phyloP scores from a whole-genome alignment of 2,797 vertebrate species.

The Tapera naevia region DNA sequence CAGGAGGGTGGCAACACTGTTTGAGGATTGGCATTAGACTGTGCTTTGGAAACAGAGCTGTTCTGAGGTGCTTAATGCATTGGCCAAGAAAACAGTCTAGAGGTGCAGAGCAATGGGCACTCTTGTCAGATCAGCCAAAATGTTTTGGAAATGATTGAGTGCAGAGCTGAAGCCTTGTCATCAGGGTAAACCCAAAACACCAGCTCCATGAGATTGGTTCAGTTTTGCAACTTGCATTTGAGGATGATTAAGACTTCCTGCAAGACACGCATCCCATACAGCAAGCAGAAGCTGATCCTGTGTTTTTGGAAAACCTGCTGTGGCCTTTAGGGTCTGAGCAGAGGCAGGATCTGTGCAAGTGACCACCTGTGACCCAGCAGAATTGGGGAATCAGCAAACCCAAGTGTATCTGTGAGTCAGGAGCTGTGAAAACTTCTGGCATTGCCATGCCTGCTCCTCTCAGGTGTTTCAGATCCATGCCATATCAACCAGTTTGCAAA shows the following conservation, averaged over 20 bases:
- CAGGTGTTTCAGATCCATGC: background rate
- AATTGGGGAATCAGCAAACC: background rate
- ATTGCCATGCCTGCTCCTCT: background rate
- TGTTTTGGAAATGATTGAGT: background rate
- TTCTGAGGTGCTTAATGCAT: background rate
- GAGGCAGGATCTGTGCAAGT: background rate
- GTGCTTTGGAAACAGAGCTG: background rate
- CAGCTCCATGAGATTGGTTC: background rate
- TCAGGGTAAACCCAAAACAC: background rate
- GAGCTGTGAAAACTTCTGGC: background rate
- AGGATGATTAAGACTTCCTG: background rate
- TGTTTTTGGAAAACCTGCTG: background rate
- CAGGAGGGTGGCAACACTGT: accelerated
- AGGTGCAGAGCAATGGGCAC: background rate
- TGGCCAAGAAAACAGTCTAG: background rate
- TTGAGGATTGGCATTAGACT: background rate
- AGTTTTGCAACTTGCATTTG: background rate
- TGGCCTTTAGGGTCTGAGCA: background rate
- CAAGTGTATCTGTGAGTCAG: background rate
- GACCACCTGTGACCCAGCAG: background rate
- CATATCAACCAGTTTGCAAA: background rate
- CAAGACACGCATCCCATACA: accelerated
- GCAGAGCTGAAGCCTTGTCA: background rate
- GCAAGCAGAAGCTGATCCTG: background rate
- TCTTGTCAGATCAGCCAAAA: background rate